Base-by-base conservation (phyloP, 2,797 vertebrate genomes). In the Brachyrhaphis roseni region DNA sequence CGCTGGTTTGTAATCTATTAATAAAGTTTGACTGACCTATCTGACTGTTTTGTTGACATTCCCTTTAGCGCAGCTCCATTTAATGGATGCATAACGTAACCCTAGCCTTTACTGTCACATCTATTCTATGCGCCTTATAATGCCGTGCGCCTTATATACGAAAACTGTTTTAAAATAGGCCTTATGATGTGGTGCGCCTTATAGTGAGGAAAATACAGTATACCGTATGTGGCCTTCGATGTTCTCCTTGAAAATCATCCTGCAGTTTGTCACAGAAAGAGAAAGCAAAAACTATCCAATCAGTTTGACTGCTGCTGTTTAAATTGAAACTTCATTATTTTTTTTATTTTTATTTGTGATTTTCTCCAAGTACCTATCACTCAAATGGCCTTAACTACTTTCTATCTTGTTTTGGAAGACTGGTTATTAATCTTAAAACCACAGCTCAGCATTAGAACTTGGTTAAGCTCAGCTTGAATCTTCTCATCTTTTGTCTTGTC, bases 391-490 rank as follows among this genome's bases (percentile, higher is more conserved):
- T 75, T 57, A 74, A 36, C 2, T 76, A 39, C 10, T 5, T 39
- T 23, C 4, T 5, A 55, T 45, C 3, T 71, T 55, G 20, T 41
- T 68, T 68, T 73, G 47, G 28, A 8, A 59, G 49, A 66, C 13
- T 43, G n/a, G 46, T 78, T 78, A 57, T 78, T 53, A 79, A 51
- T 72, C 70, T 74, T 81, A 66, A 82, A 76, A 78, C 26, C 6
- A 75, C 72, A 51, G 12, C 16, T n/a, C 46, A 77, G 41, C 16
- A 36, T 72, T 15, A 53, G 26, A 74, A 15, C 34, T 39, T 45
- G 59, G 11, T 75, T 82, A 6, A 64, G 31, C 76, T 78, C 36
- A 75, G 73, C 76, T 62, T 80, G 84, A 76, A 36, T 84, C 72
- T 72, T 39, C 34, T 70, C 46, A 47, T 77, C 64, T 36, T 45